Conservation (phyloP, 2,888 invertebrate species). For the Sisyra nigra region DNA sequence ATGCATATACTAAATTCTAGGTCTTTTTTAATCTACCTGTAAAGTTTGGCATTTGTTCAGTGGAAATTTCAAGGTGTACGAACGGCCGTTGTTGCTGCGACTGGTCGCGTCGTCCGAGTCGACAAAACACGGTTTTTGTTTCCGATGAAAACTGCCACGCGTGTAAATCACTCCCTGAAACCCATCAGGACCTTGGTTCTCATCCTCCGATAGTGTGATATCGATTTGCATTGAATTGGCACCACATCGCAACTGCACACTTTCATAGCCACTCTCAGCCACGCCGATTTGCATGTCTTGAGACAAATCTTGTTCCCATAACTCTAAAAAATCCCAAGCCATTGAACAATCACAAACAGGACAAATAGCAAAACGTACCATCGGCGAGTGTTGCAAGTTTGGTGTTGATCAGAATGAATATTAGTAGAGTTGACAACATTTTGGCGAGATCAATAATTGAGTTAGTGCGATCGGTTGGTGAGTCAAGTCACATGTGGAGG, state of each 20-base stretch:
- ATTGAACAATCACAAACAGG: too few relatives aligned
- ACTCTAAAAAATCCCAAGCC: too few relatives aligned
- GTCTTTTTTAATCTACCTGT: too few relatives aligned
- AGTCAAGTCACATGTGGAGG: too few relatives aligned
- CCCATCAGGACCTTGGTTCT: conserved; percentile 33
- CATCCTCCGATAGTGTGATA: conserved; percentile 19
- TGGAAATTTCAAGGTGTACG: conserved; percentile 35
- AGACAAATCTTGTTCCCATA: conserved; percentile 35
- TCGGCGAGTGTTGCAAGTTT: too few relatives aligned
- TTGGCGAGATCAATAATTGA: too few relatives aligned
- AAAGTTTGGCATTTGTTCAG: conserved; percentile 38
- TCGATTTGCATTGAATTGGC: conserved; percentile 35
- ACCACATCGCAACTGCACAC: conserved; percentile 37
- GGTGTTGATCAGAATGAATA: too few relatives aligned
- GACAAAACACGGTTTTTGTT: conserved; percentile 36
- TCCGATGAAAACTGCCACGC: conserved; percentile 39
- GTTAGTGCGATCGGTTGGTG: too few relatives aligned
- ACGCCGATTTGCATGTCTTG: conserved; percentile 39
- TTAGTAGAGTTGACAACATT: too few relatives aligned
- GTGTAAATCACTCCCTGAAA: conserved; percentile 46
- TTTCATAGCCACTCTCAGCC: conserved; percentile 36
- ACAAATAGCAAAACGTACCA: too few relatives aligned
- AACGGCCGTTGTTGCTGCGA: conserved; percentile 21
- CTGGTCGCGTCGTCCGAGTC: conserved; percentile 26
- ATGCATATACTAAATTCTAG: too few relatives aligned